These are phyloP conservation scores for Macrobrachium rosenbergii DNA, from an alignment of 1,140 invertebrate genomes.

Conservation along the genomic window DNA sequence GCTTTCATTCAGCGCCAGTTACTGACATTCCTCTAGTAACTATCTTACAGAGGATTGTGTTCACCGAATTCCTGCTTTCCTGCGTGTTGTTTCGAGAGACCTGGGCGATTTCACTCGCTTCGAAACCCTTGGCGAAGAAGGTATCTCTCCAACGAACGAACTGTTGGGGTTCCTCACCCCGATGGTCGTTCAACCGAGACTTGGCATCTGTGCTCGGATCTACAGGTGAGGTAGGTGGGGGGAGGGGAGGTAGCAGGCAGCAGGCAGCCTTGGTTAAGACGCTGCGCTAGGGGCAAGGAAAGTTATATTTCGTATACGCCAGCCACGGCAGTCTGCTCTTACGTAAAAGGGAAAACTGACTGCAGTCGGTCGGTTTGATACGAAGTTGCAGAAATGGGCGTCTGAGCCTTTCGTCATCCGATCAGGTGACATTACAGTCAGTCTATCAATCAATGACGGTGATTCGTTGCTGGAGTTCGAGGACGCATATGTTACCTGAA, in stretches of 20 bases:
- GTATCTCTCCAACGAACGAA: background rate
- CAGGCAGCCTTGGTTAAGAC: constrained; percentile 28
- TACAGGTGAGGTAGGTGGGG: constrained; percentile 10
- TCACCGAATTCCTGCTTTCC: background rate
- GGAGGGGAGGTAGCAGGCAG: no score
- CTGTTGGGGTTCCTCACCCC: constrained; percentile 27
- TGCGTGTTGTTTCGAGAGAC: background rate
- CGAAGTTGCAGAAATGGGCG: no score
- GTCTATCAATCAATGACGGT: no score
- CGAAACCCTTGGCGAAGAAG: background rate
- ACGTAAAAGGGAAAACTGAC: background rate
- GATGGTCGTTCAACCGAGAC: background rate
- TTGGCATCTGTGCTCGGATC: constrained; percentile 29
- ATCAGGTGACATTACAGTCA: no score
- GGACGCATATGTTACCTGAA: no score
- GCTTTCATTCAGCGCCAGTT: no score
- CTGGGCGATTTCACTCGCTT: background rate
- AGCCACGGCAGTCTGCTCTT: background rate
- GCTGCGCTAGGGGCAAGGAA: constrained; percentile 20
- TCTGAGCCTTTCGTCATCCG: no score
- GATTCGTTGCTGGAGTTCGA: no score
- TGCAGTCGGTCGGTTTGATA: background rate
- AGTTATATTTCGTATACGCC: constrained; percentile 15
- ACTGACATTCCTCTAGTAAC: no score
- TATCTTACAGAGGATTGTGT: no score